These are phyloP conservation scores for Enteromius afrohamiltoni DNA, from an alignment of 2,797 vertebrate species.

Conservation along the genomic window DNA sequence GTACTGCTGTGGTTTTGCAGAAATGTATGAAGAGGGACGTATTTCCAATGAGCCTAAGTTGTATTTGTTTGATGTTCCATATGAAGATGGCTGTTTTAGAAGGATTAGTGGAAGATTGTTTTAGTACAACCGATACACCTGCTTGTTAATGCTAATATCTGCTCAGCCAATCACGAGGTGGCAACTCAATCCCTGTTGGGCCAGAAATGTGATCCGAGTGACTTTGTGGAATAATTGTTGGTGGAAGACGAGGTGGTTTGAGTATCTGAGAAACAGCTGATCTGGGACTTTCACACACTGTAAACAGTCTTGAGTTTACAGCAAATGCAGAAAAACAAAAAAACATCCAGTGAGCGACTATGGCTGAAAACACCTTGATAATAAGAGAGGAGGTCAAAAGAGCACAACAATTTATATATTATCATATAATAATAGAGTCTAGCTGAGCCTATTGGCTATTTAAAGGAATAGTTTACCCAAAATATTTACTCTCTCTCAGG, in stretches of 20 bases:
- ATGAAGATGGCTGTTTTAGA: not conserved
- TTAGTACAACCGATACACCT: not conserved
- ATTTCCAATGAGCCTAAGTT: not conserved
- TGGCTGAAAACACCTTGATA: not conserved
- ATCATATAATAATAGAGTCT: no score
- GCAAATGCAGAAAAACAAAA: not conserved
- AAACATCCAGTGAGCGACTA: not conserved
- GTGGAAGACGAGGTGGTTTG: slow-evolving; percentile 8
- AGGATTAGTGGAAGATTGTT: not conserved
- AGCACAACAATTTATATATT: not conserved
- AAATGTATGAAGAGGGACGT: no score
- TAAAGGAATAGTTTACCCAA: not conserved
- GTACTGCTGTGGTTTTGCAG: no score
- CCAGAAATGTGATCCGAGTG: slow-evolving; percentile 8
- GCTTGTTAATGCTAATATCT: not conserved
- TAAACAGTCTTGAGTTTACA: slow-evolving; percentile 21
- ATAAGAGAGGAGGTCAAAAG: slow-evolving; percentile 13
- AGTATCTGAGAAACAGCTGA: slow-evolving; percentile 26
- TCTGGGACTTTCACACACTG: slow-evolving; percentile 1
- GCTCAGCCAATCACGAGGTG: not conserved
- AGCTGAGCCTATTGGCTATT: not conserved
- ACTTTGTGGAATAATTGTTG: slow-evolving; percentile 29
- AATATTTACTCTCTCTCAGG: no score
- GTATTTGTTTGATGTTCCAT: not conserved
- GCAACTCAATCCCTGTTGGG: not conserved